These are phyloP conservation scores for Gadus chalcogrammus DNA, from an alignment of 2,113 vertebrate species.

Conservation along the genomic window DNA sequence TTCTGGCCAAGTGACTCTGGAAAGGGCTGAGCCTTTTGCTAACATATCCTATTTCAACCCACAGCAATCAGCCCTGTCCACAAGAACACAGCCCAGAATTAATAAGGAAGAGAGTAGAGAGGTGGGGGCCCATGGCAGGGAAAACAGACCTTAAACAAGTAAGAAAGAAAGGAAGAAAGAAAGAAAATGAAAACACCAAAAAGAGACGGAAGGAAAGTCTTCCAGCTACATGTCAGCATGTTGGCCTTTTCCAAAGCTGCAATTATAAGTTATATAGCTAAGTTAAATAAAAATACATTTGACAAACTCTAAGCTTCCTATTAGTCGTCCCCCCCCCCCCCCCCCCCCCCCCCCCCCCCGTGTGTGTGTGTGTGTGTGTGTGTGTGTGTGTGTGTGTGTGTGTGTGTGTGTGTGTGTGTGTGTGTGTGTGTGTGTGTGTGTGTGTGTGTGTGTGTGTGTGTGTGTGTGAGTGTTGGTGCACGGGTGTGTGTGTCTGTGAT, in stretches of 20 bases:
- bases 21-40: conserved; percentile 55
- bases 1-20: conserved; percentile 50
- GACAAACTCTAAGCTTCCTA: neutral
- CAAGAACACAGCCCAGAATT: conserved; percentile 62
- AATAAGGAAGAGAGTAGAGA: conserved; percentile 34
- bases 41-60: conserved; percentile 63
- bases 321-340: neutral
- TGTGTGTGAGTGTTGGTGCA: neutral
- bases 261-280: neutral
- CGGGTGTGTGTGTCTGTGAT: neutral
- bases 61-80: conserved; percentile 60
- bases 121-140: neutral
- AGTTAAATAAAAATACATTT: conserved; percentile 1
- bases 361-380: neutral
- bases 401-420: neutral
- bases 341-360: neutral
- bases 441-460: neutral
- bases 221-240: neutral
- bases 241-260: neutral
- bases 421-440: neutral
- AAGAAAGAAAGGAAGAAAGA: conserved; percentile 29
- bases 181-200: conserved; percentile 22
- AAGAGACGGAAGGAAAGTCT: conserved; percentile 5
- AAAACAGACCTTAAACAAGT: no score
- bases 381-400: neutral